Conservation (phyloP, 2,113 vertebrate genomes). For the Thamnaconus septentrionalis region DNA sequence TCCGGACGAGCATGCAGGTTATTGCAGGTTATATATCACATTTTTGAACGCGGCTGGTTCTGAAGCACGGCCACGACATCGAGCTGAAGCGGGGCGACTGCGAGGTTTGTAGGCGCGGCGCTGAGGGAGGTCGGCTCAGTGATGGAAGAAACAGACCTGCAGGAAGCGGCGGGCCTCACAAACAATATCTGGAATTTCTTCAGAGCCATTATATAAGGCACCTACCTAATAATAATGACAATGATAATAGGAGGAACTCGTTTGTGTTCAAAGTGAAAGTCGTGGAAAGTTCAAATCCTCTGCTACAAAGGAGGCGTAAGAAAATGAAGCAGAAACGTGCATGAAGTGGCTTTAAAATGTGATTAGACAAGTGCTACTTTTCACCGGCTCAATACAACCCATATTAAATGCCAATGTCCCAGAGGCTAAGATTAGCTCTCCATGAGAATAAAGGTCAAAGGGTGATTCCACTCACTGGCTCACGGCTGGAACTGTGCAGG, state of each 20-base stretch:
- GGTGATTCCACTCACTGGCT: conserved; percentile 42
- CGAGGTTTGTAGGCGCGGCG: conserved; percentile 13
- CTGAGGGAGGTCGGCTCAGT: conserved; percentile 17
- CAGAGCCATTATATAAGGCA: neutral
- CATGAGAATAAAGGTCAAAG: conserved; percentile 21
- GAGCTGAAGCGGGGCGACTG: conserved; percentile 9
- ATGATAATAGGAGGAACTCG: too few species aligned
- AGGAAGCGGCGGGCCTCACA: neutral
- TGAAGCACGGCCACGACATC: too few species aligned
- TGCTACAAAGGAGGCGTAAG: too few species aligned
- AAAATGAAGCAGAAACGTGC: too few species aligned
- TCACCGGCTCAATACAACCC: too few species aligned
- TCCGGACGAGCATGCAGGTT: too few species aligned
- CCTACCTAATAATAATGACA: neutral
- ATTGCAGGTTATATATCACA: too few species aligned
- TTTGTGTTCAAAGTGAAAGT: too few species aligned
- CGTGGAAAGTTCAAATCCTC: too few species aligned
- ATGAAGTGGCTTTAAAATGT: too few species aligned
- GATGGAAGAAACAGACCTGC: conserved; percentile 50
- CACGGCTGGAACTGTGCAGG: conserved; percentile 39
- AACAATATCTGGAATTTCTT: neutral
- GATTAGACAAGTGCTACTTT: too few species aligned
- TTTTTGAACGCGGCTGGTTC: too few species aligned
- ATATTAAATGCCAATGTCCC: neutral
- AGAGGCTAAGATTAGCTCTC: conserved; percentile 44